A percentile compares a stretch with the other conserved stretches of the same genome.
phyloP scores from a whole-genome alignment of 2,113 vertebrate genomes.

The Takifugu flavidus region DNA sequence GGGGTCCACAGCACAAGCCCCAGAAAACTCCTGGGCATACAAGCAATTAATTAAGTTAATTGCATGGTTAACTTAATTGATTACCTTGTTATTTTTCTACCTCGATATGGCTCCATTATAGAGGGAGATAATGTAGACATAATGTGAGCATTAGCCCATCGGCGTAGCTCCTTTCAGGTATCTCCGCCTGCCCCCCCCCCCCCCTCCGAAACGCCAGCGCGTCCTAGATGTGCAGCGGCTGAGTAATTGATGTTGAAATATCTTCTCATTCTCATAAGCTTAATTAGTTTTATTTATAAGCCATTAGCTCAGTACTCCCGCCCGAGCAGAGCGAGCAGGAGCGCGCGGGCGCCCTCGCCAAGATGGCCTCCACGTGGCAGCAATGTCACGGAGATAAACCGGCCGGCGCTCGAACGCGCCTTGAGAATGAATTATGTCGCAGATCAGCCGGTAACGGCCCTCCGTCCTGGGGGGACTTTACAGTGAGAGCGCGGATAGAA shows the following conservation, averaged over 20 bases:
- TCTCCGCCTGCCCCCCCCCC: slow-evolving; percentile 16
- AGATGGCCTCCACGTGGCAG: slow-evolving; percentile 13
- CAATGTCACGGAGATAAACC: slow-evolving; percentile 45
- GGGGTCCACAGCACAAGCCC: slow-evolving; percentile 53
- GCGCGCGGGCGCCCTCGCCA: slow-evolving; percentile 25
- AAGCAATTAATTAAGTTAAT: slow-evolving; percentile 75
- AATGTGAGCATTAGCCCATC: slow-evolving; percentile 51
- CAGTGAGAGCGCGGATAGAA: slow-evolving; percentile 14
- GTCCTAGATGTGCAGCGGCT: slow-evolving; percentile 37
- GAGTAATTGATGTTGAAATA: slow-evolving; percentile 56
- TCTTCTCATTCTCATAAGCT: slow-evolving; percentile 48
- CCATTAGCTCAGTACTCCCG: slow-evolving; percentile 42
- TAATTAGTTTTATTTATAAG: slow-evolving; percentile 68
- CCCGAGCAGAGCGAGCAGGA: slow-evolving; percentile 3
- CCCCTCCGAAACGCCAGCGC: slow-evolving; percentile 34
- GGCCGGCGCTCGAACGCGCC: background rate
- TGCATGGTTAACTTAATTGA: slow-evolving; percentile 72
- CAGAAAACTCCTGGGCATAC: slow-evolving; percentile 64
- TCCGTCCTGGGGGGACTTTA: slow-evolving; percentile 11
- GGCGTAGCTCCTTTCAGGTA: slow-evolving; percentile 42
- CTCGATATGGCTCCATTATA: slow-evolving; percentile 59
- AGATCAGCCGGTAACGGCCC: slow-evolving; percentile 24
- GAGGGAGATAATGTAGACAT: slow-evolving; percentile 57
- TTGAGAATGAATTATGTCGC: slow-evolving; percentile 22
- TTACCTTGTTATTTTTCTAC: slow-evolving; percentile 70